A percentile compares a stretch with the other conserved stretches of the same genome.
These are phyloP conservation scores for Nanorana parkeri DNA, from an alignment of 2,113 vertebrate genomes.

Conservation along the genomic window DNA sequence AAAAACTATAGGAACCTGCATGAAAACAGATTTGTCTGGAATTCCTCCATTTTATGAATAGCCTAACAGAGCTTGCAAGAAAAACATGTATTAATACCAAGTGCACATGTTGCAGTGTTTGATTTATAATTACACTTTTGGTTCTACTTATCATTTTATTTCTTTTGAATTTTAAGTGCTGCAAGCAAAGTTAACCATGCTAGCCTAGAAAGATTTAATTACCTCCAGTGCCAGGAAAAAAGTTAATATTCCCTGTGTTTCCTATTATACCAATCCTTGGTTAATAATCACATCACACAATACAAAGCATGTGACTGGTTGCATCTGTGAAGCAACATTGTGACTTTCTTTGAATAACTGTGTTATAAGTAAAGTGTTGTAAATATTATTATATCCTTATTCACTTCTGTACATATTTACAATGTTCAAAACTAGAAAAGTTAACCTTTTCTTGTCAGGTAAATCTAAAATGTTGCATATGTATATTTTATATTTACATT, in stretches of 20 bases:
- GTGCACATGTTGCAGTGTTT: constrained; percentile 26
- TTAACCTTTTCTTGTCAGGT: too few species aligned
- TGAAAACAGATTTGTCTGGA: constrained; percentile 20
- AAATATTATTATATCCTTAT: too few species aligned
- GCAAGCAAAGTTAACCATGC: neutral
- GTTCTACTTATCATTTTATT: constrained; percentile 23
- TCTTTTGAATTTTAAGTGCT: neutral
- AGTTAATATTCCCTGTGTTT: neutral
- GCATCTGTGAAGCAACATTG: too few species aligned
- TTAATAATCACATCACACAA: neutral
- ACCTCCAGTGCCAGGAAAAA: neutral
- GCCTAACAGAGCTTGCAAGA: neutral
- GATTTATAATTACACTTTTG: constrained; percentile 34
- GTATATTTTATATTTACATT: neutral
- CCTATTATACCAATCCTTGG: neutral
- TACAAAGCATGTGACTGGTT: neutral
- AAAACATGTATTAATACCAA: constrained; percentile 5
- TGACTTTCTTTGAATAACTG: too few species aligned
- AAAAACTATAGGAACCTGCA: neutral
- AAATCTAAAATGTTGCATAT: neutral
- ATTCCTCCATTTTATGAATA: constrained; percentile 10
- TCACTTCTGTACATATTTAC: too few species aligned
- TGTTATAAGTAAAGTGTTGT: too few species aligned
- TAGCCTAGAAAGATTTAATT: neutral
- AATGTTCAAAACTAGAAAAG: too few species aligned